Percentiles rank a stretch among this genome's conserved stretches.
Conservation (phyloP, 2,113 vertebrate species). For the Pontoporia blainvillei region DNA sequence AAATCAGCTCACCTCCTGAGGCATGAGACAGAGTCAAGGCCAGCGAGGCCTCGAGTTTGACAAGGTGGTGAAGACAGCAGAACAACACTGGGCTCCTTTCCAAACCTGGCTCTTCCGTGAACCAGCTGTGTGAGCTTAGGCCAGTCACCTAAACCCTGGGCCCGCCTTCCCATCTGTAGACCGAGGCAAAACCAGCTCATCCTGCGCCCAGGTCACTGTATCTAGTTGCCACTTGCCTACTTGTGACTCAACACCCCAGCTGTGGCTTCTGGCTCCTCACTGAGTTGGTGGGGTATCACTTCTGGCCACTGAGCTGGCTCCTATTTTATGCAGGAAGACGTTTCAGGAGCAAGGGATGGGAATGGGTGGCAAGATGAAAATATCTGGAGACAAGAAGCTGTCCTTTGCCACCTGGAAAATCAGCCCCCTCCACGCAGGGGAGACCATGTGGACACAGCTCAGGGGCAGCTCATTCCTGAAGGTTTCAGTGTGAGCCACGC, state of each 20-base stretch:
- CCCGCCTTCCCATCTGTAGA: not conserved
- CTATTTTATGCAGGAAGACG: not conserved
- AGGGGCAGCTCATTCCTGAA: not conserved
- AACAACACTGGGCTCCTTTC: not conserved
- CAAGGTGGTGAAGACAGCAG: not conserved
- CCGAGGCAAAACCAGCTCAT: not conserved
- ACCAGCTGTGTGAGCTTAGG: not conserved
- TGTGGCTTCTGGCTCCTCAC: not conserved
- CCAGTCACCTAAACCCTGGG: not conserved
- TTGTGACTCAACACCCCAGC: not conserved
- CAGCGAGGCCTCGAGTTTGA: not conserved
- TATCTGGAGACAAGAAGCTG: not conserved
- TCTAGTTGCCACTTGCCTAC: rapidly evolving
- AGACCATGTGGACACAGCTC: not conserved
- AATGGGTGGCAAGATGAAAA: not conserved
- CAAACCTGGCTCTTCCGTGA: not conserved
- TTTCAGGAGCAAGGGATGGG: not conserved
- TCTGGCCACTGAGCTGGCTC: not conserved
- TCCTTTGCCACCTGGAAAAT: not conserved
- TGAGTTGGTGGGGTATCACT: not conserved
- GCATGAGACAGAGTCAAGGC: not conserved
- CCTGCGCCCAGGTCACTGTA: not conserved
- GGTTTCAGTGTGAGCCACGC: not conserved
- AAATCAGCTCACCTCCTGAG: not conserved
- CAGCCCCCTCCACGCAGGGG: not conserved